A percentile compares a stretch with the other conserved stretches of the same genome.
Evolutionary conservation across 2,797 vertebrate genomes (phyloP).

Genomic region (Catharus ustulatus): DNA sequence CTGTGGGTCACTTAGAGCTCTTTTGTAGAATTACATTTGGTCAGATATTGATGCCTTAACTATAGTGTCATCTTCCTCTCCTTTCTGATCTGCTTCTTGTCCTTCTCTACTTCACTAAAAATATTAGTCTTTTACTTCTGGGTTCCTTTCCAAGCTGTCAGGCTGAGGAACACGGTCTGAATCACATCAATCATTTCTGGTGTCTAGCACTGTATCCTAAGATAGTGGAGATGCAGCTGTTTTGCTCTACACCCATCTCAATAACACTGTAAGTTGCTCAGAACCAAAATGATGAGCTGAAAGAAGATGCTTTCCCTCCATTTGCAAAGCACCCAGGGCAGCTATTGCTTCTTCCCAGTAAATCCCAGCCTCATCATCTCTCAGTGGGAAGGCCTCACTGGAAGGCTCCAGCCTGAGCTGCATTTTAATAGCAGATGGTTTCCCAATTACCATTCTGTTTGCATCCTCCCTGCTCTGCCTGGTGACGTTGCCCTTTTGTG

Average conservation of each 20-base stretch:
- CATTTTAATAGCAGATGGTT: constrained; percentile 13
- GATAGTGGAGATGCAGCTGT: background rate
- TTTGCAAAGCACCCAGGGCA: background rate
- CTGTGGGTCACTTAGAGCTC: background rate
- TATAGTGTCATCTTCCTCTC: background rate
- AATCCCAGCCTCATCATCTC: background rate
- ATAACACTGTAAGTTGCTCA: background rate
- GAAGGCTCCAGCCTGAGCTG: background rate
- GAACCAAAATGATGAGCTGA: background rate
- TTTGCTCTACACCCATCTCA: background rate
- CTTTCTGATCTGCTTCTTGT: background rate
- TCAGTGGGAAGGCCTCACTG: background rate
- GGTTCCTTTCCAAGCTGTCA: background rate
- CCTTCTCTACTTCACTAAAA: background rate
- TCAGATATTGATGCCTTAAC: background rate
- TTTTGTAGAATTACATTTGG: background rate
- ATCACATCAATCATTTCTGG: background rate
- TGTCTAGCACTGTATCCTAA: accelerated
- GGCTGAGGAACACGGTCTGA: background rate
- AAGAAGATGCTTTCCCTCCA: background rate
- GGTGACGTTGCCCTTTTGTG: constrained; percentile 25
- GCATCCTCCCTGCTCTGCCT: background rate
- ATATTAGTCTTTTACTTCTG: background rate
- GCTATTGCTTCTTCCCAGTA: background rate
- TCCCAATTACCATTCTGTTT: constrained; percentile 8